Conservation (phyloP, 2,888 invertebrate genomes). For the Hirtodrosophila confusa region DNA sequence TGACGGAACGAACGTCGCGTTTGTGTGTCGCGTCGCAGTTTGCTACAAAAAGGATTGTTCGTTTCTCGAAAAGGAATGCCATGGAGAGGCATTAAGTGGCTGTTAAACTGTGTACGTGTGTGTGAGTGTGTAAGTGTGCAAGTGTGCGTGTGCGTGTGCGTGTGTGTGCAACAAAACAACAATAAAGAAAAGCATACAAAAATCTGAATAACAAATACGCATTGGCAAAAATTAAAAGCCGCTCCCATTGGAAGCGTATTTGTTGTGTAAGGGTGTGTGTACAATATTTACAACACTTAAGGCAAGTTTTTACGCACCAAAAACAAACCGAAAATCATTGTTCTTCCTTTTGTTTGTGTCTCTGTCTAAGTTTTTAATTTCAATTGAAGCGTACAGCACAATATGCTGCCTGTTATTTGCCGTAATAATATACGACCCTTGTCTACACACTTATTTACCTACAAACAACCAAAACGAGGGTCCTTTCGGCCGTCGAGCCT, state of each 20-base stretch:
- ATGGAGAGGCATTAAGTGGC: constrained; percentile 30
- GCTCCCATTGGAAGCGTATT: constrained; percentile 15
- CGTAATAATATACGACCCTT: constrained; percentile 1
- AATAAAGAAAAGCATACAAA: constrained; percentile 19
- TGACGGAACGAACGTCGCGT: constrained; percentile 58
- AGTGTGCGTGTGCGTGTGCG: constrained; percentile 9
- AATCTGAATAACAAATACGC: constrained; percentile 14
- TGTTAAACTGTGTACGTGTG: constrained; percentile 25
- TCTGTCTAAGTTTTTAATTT: background rate
- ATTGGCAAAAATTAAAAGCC: constrained; percentile 33
- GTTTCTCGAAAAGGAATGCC: constrained; percentile 39
- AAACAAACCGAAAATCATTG: no score
- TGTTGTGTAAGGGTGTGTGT: no score
- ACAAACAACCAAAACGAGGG: constrained; percentile 6
- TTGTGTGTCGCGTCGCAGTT: constrained; percentile 42
- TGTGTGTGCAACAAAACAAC: constrained; percentile 29
- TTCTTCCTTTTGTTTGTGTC: no score
- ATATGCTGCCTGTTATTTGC: background rate
- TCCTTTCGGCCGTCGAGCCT: background rate
- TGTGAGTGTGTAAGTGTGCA: constrained; percentile 5
- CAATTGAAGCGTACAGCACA: constrained; percentile 8
- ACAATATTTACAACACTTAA: no score
- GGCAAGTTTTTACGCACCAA: no score
- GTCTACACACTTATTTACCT: constrained; percentile 6
- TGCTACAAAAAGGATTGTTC: constrained; percentile 8